Evolutionary conservation across 2,797 vertebrate genomes (phyloP).

Genomic region (Enteromius trimaculatus): DNA sequence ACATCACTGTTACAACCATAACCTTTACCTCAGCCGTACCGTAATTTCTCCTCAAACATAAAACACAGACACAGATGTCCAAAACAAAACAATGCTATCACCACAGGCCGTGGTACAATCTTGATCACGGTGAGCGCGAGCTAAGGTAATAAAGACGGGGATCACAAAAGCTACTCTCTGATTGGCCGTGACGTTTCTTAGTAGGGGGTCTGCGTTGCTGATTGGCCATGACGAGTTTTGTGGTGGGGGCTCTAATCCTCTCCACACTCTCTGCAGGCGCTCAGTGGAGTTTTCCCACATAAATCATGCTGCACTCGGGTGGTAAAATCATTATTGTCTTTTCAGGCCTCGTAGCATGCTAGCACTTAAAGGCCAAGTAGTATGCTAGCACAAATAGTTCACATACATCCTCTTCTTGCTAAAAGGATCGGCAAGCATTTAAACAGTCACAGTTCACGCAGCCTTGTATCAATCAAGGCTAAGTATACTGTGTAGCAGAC

Average conservation of each 20-base stretch:
- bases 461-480: background rate
- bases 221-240: slow-evolving; percentile 77
- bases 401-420: slow-evolving; percentile 49
- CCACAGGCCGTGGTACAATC: slow-evolving; percentile 38
- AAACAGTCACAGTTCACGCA: slow-evolving; percentile 17
- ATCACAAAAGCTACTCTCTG: slow-evolving; percentile 57
- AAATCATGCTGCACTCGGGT: slow-evolving; percentile 81
- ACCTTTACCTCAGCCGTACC: background rate
- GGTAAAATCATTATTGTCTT: slow-evolving; percentile 82
- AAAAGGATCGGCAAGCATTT: slow-evolving; percentile 10
- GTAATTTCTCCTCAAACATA: slow-evolving; percentile 6
- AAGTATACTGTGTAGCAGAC: slow-evolving; percentile 18
- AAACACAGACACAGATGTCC: slow-evolving; percentile 16
- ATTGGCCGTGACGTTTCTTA: slow-evolving; percentile 72
- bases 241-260: slow-evolving; percentile 77
- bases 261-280: slow-evolving; percentile 78
- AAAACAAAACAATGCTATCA: background rate
- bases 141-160: slow-evolving; percentile 57
- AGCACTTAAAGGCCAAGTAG: slow-evolving; percentile 69
- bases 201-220: slow-evolving; percentile 72
- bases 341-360: slow-evolving; percentile 75
- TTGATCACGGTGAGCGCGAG: slow-evolving; percentile 59
- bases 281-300: slow-evolving; percentile 79
- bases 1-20: background rate
- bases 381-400: slow-evolving; percentile 63